Evolutionary conservation across 2,797 vertebrate genomes (phyloP).

Genomic region (Leptoclinus maculatus): DNA sequence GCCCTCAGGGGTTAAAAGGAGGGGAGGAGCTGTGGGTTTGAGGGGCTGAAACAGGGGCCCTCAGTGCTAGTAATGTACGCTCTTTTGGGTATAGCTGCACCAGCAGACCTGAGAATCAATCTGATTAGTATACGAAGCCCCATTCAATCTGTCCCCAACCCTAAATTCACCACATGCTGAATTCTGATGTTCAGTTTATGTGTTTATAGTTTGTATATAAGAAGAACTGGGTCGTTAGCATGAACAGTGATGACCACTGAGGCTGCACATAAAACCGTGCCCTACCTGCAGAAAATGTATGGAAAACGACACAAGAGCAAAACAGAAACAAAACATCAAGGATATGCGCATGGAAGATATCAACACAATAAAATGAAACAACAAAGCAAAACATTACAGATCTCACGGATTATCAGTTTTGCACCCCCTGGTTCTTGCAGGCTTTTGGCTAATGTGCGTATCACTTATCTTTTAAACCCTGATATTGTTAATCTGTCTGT

Average conservation of each 20-base stretch:
- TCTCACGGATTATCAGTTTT: constrained; percentile 40
- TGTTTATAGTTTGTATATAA: neutral
- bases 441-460: constrained; percentile 42
- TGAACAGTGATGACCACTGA: neutral
- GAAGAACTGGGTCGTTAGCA: neutral
- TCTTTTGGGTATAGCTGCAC: constrained; percentile 39
- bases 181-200: neutral
- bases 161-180: neutral
- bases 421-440: constrained; percentile 30
- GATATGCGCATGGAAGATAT: neutral
- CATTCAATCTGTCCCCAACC: neutral
- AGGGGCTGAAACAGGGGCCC: constrained; percentile 43
- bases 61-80: constrained; percentile 36
- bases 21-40: constrained; percentile 52
- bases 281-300: neutral
- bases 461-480: constrained; percentile 50
- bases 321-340: constrained; percentile 12
- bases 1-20: constrained; percentile 81
- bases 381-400: constrained; percentile 16
- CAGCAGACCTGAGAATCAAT: constrained; percentile 17
- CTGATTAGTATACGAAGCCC: neutral
- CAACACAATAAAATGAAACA: constrained; percentile 5
- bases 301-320: neutral
- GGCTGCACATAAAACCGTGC: neutral
- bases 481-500: constrained; percentile 54